Conservation (phyloP, 1,140 invertebrate genomes). For the Heterodera carotae region DNA sequence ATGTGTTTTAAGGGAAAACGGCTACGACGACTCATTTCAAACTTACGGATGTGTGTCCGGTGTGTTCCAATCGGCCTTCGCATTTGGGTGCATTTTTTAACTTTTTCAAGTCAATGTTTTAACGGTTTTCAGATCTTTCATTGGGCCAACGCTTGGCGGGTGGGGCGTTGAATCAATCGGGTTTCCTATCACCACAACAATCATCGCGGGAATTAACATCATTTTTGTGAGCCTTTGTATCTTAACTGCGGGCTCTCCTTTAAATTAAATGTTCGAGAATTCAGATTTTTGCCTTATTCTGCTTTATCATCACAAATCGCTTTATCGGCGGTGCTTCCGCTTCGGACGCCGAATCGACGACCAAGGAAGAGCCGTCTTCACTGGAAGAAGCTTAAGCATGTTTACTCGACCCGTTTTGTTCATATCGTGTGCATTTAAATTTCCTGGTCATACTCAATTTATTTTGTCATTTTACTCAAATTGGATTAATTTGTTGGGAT, state of each 20-base stretch:
- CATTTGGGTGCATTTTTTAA: slow-evolving; percentile 51
- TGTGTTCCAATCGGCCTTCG: slow-evolving; percentile 64
- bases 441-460: background rate
- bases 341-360: slow-evolving; percentile 2
- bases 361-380: slow-evolving; percentile 38
- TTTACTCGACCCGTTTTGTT: too few relatives aligned
- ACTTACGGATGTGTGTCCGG: slow-evolving; percentile 65
- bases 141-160: slow-evolving; percentile 62
- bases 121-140: slow-evolving; percentile 52
- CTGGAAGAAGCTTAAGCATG: slow-evolving; percentile 68
- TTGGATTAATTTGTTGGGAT: background rate
- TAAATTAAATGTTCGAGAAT: too few relatives aligned
- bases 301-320: slow-evolving; percentile 18
- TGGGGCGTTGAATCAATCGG: slow-evolving; percentile 57
- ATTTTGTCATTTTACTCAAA: slow-evolving; percentile 5
- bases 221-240: slow-evolving; percentile 51
- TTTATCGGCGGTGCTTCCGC: slow-evolving; percentile 10
- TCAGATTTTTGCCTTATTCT: slow-evolving; percentile 20
- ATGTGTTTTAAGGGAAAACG: slow-evolving; percentile 42
- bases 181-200: slow-evolving; percentile 61
- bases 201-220: slow-evolving; percentile 59
- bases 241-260: too few relatives aligned
- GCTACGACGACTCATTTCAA: slow-evolving; percentile 64
- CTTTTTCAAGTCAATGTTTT: slow-evolving; percentile 14
- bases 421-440: background rate